A percentile compares a stretch with the other conserved stretches of the same genome.
These are phyloP conservation scores for Oxyscelio sp. DNA, from an alignment of 2,888 invertebrate species.

Conservation along the genomic window DNA sequence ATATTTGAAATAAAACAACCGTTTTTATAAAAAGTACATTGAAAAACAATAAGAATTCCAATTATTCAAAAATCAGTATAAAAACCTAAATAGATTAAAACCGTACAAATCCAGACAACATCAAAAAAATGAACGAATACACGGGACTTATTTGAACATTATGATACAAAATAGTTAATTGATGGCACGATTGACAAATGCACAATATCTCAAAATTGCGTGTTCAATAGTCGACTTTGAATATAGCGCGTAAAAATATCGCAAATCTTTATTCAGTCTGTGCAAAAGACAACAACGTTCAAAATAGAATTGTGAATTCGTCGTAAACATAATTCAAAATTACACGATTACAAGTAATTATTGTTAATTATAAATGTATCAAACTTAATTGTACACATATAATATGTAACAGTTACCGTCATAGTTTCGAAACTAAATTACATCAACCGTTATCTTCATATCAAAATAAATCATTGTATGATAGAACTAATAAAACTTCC, in stretches of 20 bases:
- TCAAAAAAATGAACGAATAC: conserved; percentile 45
- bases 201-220: conserved; percentile 60
- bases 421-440: not conserved
- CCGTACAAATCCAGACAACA: conserved; percentile 21
- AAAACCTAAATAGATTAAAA: too few species aligned
- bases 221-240: conserved; percentile 56
- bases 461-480: too few species aligned
- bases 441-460: too few species aligned
- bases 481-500: too few species aligned
- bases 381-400: conserved; percentile 60
- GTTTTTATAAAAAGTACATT: too few species aligned
- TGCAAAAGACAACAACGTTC: conserved; percentile 68
- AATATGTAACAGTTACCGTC: conserved; percentile 53
- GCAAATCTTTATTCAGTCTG: conserved; percentile 67
- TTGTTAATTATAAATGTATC: conserved; percentile 61
- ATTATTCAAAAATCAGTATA: too few species aligned
- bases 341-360: conserved; percentile 35
- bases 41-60: too few species aligned
- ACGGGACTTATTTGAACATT: conserved; percentile 48
- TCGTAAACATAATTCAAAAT: conserved; percentile 47
- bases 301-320: conserved; percentile 64
- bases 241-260: conserved; percentile 67
- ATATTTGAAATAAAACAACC: too few species aligned
- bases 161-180: conserved; percentile 69
- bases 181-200: conserved; percentile 70